Conservation (phyloP, 2,113 vertebrate genomes). For the Asarcornis scutulata region DNA sequence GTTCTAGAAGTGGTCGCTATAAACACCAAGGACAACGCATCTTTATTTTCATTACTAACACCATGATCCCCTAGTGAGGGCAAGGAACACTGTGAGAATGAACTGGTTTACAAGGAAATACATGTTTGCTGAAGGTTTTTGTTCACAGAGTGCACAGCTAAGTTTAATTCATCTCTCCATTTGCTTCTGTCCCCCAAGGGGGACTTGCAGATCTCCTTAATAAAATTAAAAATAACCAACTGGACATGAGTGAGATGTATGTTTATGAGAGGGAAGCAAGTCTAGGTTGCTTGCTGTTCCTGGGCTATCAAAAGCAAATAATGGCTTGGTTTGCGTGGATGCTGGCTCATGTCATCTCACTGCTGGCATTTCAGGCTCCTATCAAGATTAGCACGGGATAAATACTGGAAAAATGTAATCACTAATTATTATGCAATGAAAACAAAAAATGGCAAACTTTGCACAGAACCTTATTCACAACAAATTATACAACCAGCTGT, state of each 20-base stretch:
- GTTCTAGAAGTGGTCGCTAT: neutral
- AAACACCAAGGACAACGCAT: neutral
- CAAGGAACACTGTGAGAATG: neutral
- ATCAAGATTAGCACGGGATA: neutral
- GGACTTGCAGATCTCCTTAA: neutral
- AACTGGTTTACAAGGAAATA: neutral
- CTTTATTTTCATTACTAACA: neutral
- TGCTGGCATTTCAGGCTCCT: neutral
- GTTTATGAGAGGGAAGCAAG: neutral
- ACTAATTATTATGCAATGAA: neutral
- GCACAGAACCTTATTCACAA: conserved; percentile 17
- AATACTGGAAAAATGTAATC: conserved; percentile 37
- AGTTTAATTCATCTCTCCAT: neutral
- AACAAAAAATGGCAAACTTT: neutral
- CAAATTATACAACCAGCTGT: neutral
- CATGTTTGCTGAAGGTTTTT: neutral
- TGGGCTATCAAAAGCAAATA: neutral
- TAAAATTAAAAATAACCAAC: conserved; percentile 14
- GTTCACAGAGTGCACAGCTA: neutral
- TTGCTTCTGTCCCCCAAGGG: neutral
- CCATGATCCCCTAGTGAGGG: neutral
- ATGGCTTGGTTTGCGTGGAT: fast-evolving
- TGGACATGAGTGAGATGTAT: neutral
- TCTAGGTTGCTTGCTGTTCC: neutral
- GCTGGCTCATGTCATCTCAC: neutral